Evolutionary conservation across 2,113 vertebrate species (phyloP).

Genomic region (Erythrocercus mccallii): DNA sequence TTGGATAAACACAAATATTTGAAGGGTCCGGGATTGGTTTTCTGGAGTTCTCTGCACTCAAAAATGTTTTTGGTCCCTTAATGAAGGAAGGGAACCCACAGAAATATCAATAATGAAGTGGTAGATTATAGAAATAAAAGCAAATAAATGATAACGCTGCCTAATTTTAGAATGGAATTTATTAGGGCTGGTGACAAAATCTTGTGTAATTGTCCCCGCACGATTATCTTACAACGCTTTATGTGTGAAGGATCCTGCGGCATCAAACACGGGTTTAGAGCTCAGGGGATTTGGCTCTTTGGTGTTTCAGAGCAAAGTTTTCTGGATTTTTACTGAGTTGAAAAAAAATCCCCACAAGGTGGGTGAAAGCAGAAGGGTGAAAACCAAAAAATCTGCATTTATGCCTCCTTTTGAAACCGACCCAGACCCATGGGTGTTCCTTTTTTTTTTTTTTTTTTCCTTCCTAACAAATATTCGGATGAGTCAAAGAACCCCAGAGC

Average conservation of each 20-base stretch:
- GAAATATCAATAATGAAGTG: background rate
- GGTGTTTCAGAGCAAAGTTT: background rate
- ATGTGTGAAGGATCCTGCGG: background rate
- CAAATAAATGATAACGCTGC: background rate
- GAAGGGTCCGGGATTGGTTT: fast-evolving
- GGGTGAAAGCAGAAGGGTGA: background rate
- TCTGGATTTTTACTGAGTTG: background rate
- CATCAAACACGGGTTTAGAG: fast-evolving
- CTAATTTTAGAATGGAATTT: constrained; percentile 11
- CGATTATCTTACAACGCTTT: background rate
- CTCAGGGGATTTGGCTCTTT: background rate
- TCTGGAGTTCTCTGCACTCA: background rate
- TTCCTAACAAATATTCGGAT: background rate
- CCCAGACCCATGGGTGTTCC: too few species aligned
- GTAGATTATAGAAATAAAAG: background rate
- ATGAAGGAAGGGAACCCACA: background rate
- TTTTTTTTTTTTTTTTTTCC: background rate
- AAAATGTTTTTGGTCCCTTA: fast-evolving
- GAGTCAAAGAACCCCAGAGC: background rate
- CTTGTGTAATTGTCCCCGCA: background rate
- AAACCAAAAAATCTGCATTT: background rate
- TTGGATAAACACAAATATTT: background rate
- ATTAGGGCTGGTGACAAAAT: background rate
- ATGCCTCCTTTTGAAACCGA: background rate
- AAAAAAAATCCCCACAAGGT: background rate